A percentile compares a stretch with the other conserved stretches of the same genome.
Conservation (phyloP, 1,140 invertebrate species). For the Zaprionus gabonicus region DNA sequence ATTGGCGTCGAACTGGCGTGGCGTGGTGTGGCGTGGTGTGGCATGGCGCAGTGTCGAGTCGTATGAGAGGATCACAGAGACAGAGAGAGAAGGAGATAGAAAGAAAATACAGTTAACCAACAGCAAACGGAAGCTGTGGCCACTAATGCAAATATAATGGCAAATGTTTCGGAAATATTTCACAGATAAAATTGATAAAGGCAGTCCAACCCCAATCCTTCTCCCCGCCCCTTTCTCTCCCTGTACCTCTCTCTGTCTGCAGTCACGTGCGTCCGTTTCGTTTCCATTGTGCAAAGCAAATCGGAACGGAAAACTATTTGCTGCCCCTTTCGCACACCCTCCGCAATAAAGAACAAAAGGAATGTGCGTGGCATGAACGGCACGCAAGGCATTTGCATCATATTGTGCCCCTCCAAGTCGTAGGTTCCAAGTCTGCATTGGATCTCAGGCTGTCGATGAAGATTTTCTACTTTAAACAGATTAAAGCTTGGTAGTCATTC, state of each 20-base stretch:
- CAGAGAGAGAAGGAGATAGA: not conserved
- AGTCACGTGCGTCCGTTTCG: conserved; percentile 17
- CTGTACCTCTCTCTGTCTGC: not conserved
- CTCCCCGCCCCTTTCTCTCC: not conserved
- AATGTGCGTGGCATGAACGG: not conserved
- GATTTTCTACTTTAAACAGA: no score
- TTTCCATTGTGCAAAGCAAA: conserved; percentile 49
- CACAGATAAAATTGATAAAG: conserved; percentile 82
- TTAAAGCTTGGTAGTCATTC: no score
- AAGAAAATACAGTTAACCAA: conserved; percentile 39
- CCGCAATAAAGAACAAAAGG: not conserved
- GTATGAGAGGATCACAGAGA: conserved; percentile 31
- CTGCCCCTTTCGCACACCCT: conserved; percentile 25
- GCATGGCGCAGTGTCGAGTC: not conserved
- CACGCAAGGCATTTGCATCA: conserved; percentile 2
- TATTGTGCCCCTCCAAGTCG: no score
- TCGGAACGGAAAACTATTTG: conserved; percentile 73
- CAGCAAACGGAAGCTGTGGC: conserved; percentile 65
- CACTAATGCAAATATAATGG: conserved; percentile 82
- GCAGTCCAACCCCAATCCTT: conserved; percentile 11
- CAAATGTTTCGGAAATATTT: conserved; percentile 83
- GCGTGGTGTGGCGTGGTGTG: not conserved
- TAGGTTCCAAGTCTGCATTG: no score
- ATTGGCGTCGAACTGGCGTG: conserved; percentile 66
- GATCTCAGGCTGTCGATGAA: no score